Evolutionary conservation across 2,888 invertebrate species (phyloP), one percentile per base, ranked within the genome.

Genomic region (Mylabris sibirica): DNA sequence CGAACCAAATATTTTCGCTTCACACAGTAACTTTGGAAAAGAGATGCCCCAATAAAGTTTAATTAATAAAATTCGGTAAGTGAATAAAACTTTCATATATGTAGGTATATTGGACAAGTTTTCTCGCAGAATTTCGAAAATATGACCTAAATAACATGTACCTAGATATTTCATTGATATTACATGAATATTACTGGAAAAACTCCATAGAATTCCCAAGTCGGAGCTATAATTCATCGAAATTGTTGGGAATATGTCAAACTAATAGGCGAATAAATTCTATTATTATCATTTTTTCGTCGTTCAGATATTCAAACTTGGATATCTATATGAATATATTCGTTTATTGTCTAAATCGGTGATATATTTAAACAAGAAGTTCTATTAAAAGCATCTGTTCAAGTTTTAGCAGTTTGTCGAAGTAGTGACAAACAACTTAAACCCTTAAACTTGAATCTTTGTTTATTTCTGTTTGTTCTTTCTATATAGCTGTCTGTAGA

Each of bases 41-140:
- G 17, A 61, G 17, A 12, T 12, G 14, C 22, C 34, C 35, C 35
- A 61, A 35, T 61, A 61, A 61, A 61, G 12, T 61, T 35, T 61
- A 17, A 61, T 61, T 61, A 35, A 35, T 35, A 22, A 30, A 22
- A 35, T 34, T 60, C 12, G 34, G 53, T 1, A 22, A 12, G 22
- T 24, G 5, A 22, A 53, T 53, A 24, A 9, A 24, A 53, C 2
- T 3, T 57, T 57, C 8, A 49, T 49, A 49, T n/a, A 57, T 26
- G n/a, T 1, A 26, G 2, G 24, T 4, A 26, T 57, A 30, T 30
- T 30, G 4, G 4, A 30, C 30, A 30, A 30, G 30, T 11, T 57
- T 26, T 26, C 9, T 8, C 9, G 8, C 2, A 22, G 3, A 57
- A 49, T 17, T 57, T 24, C 0, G 3, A 57, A 57, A 57, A 22